A percentile compares a stretch with the other conserved stretches of the same genome.
phyloP scores from a whole-genome alignment of 1,140 invertebrate species.

The Zaprionus taronus region DNA sequence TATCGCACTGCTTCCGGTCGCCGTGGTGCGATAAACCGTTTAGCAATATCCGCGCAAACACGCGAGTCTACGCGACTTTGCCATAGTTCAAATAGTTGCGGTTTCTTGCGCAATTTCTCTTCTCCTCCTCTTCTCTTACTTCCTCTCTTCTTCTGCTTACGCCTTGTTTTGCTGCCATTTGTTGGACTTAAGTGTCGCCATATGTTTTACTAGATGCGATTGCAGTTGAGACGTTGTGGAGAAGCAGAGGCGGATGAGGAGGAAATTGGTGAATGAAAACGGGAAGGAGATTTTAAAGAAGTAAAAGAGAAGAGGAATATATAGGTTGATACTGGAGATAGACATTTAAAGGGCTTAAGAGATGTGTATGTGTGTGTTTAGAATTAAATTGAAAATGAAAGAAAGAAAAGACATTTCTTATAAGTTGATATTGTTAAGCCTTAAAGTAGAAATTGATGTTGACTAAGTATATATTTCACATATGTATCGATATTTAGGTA shows the following conservation, averaged over 20 bases:
- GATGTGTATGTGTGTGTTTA: too few relatives aligned
- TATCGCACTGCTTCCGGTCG: constrained; percentile 60
- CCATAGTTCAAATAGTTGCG: constrained; percentile 26
- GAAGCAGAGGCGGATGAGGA: not conserved
- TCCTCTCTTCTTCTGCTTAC: not conserved
- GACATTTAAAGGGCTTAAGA: not conserved
- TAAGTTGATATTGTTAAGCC: too few relatives aligned
- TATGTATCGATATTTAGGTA: too few relatives aligned
- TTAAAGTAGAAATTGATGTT: too few relatives aligned
- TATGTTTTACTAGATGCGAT: not conserved
- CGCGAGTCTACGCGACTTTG: constrained; percentile 25
- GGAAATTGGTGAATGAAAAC: not conserved
- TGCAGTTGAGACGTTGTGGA: not conserved
- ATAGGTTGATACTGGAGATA: too few relatives aligned
- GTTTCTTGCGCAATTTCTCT: not conserved
- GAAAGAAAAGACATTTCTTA: too few relatives aligned
- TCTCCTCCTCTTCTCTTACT: not conserved
- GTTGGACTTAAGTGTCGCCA: constrained; percentile 4
- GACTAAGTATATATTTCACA: too few relatives aligned
- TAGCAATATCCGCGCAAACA: constrained; percentile 67
- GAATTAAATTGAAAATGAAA: too few relatives aligned
- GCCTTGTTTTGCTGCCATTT: constrained; percentile 9
- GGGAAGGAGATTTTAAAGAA: not conserved
- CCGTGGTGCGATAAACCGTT: constrained; percentile 75
- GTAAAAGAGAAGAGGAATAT: not conserved